Base-by-base conservation (phyloP, 1,140 invertebrate species). In the Nomia melanderi region DNA sequence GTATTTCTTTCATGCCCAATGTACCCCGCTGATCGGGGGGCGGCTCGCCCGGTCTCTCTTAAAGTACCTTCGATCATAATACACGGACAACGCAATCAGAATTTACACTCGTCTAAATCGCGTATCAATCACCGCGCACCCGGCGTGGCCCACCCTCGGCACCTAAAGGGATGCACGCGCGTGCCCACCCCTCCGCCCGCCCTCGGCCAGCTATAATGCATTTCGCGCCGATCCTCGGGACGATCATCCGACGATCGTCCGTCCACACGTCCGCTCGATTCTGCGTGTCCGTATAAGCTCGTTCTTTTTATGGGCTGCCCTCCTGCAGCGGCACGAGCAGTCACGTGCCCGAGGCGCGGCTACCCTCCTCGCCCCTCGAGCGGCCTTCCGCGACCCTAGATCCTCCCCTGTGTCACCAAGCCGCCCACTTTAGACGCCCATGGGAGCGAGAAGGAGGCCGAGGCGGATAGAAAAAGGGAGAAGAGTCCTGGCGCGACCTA, bases 371-470 rank as follows among this genome's bases (percentile, higher is more conserved):
- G 73, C 75, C 80, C 83, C 71, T 83, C 77, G 36, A 44, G 20
- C 81, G 76, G 56, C 83, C 81, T 86, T 80, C 77, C 72, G 83
- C 64, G 73, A 72, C 53, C 66, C 73, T 77, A 63, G 67, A 47
- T 73, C 75, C 82, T 72, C 83, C 85, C 81, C 73, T 60, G 69
- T 86, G 86, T 89, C 86, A 84, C 89, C 80, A 81, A 89, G 87
- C 87, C 86, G 85, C 87, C 88, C 85, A 89, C 89, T 90, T 89
- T 87, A 86, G 80, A 84, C 74, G 70, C 82, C 81, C 78, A 63
- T 60, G 72, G 54, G 78, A 77, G 76, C n/a, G n/a, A 41, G n/a
- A 47, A 8, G 6, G 63, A 59, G 62, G 41, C 9, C 27, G 14
- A 65, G 23, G n/a, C 27, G 20, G 41, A 44, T 17, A 44, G 36